Percentiles rank a stretch among this genome's conserved stretches.
phyloP scores from a whole-genome alignment of 2,797 vertebrate genomes.

The Tokudaia tokunoshimensis region DNA sequence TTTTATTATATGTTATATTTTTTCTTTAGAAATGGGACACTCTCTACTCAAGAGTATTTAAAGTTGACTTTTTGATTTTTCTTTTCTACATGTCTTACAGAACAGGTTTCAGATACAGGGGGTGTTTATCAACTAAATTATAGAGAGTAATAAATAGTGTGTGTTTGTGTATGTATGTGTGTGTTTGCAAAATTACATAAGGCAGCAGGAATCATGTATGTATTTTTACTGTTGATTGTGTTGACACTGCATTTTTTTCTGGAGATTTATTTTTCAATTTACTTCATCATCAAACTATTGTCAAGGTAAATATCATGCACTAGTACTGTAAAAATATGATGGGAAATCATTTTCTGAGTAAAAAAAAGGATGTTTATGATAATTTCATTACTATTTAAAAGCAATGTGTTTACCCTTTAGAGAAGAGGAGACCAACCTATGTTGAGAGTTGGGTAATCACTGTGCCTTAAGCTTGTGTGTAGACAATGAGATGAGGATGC shows the following conservation, averaged over 20 bases:
- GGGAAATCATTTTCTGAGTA: neutral
- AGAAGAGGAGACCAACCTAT: neutral
- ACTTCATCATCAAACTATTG: neutral
- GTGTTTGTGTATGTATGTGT: neutral
- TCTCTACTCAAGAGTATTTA: neutral
- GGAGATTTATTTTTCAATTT: neutral
- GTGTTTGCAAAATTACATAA: conserved; percentile 2
- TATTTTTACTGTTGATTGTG: neutral
- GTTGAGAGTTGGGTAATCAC: neutral
- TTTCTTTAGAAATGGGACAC: neutral
- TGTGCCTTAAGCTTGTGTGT: neutral
- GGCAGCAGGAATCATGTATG: neutral
- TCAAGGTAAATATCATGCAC: neutral
- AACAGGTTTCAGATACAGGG: neutral
- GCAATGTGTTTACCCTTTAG: neutral
- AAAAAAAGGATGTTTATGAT: neutral
- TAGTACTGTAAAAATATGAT: neutral
- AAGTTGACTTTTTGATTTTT: neutral
- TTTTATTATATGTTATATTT: neutral
- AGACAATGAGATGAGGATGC: neutral
- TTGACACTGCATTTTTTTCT: neutral
- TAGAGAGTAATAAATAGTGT: neutral
- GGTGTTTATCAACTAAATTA: neutral
- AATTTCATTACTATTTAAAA: conserved; percentile 47
- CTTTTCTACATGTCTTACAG: neutral